Evolutionary conservation across 1,140 invertebrate genomes (phyloP).

Genomic region (Mamestra configurata): DNA sequence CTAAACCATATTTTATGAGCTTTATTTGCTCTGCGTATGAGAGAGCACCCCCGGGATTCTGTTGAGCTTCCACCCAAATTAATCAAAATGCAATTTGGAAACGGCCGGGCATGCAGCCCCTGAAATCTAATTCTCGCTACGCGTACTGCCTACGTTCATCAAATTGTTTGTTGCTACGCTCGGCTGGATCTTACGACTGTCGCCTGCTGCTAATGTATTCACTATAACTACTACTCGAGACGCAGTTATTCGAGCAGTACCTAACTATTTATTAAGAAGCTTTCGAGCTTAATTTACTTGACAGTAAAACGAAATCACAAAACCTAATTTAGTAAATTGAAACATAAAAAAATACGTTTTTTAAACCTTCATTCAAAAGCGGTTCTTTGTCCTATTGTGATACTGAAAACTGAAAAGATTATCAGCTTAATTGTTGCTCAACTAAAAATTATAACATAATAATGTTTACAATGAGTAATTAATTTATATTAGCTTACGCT

Average conservation of each 20-base stretch:
- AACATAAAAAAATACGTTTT: too few relatives aligned
- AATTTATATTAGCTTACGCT: not conserved
- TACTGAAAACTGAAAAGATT: too few relatives aligned
- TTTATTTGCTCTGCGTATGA: not conserved
- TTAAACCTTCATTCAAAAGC: too few relatives aligned
- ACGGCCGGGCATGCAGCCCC: not conserved
- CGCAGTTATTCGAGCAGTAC: not conserved
- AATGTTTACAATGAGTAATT: constrained; percentile 5
- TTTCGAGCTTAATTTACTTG: too few relatives aligned
- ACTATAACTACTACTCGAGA: not conserved
- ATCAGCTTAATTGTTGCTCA: too few relatives aligned
- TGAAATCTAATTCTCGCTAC: constrained; percentile 2
- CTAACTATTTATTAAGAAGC: too few relatives aligned
- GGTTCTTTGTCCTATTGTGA: too few relatives aligned
- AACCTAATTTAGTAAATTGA: too few relatives aligned
- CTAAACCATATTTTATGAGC: not conserved
- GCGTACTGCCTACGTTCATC: not conserved
- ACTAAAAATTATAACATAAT: too few relatives aligned
- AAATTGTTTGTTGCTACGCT: constrained; percentile 10
- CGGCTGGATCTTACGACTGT: not conserved
- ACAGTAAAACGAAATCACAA: too few relatives aligned
- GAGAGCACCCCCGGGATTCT: not conserved
- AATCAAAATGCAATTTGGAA: constrained; percentile 36
- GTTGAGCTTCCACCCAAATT: not conserved
- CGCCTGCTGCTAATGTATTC: constrained; percentile 2